Base-by-base conservation (phyloP, 2,113 vertebrate genomes). In the Glaucomys volans region DNA sequence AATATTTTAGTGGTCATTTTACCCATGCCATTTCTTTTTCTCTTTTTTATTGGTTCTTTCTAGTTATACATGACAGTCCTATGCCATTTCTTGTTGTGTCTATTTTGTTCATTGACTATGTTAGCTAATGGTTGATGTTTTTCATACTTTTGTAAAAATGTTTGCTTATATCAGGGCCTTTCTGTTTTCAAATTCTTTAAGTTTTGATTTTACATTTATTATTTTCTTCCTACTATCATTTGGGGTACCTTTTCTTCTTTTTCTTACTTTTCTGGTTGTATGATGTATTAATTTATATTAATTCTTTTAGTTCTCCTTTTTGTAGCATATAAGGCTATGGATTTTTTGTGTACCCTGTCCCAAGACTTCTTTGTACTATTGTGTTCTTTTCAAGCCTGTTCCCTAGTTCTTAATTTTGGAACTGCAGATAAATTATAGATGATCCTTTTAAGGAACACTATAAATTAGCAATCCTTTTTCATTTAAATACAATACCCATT, bases 291-390 rank as follows among this genome's bases (percentile, higher is more conserved):
- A 80, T 76, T 62, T 79, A 24, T 81, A 62, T 83, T 87, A 22
- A 82, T 91, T 83, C 4, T 83, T 87, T 94, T n/a, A 75, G 37
- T 71, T 90, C 32, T 83, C 11, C 20, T 47, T 93, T 84, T 88
- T 88, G 54, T 32, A 66, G 4, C 69, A 64, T 64, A 75, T 62
- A 62, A 67, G 35, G 42, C n/a, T 59, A 91, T 14, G 17, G 7
- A 44, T 12, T 81, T 85, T 88, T 74, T 87, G 47, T 91, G 50
- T 14, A 80, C 28, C 88, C 1, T 85, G 67, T 91, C 37, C 42
- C 40, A 20, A 57, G 20, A 66, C 22, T 26, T 24, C 10, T 35
- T 72, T 88, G 13, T 57, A 2, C 57, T 81, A 37, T 1, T 84
- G 22, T 54, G 44, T 90, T 30, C 26, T 67, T 62, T 82, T 82